Conservation (phyloP, 2,888 invertebrate genomes). For the Cinara cedri region DNA sequence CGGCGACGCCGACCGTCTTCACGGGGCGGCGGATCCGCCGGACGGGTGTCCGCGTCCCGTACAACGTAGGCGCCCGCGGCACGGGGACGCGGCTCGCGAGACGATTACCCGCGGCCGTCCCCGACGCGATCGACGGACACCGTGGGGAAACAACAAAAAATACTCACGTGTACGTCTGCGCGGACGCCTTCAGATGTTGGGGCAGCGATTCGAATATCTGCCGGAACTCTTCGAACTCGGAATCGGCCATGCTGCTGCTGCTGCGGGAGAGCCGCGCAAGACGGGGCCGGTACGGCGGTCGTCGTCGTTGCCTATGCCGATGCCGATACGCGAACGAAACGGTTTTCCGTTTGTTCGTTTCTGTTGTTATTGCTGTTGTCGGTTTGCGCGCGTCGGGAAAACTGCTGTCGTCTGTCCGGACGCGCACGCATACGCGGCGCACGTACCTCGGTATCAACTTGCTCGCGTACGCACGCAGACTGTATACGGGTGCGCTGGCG, state of each 20-base stretch:
- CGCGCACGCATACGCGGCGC: background rate
- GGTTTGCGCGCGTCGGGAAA: background rate
- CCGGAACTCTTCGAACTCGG: slow-evolving; percentile 91
- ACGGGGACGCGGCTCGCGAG: no score
- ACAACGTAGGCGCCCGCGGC: no score
- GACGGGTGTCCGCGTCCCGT: no score
- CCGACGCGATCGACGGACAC: no score
- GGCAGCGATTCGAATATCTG: slow-evolving; percentile 83
- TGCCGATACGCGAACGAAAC: background rate
- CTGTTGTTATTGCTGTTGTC: background rate
- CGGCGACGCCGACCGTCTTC: no score
- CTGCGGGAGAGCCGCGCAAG: background rate
- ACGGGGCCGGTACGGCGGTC: background rate
- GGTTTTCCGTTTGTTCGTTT: no score
- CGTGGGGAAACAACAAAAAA: no score
- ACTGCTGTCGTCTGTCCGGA: background rate
- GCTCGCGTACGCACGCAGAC: background rate
- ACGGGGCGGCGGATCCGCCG: no score
- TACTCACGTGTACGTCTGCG: slow-evolving; percentile 91
- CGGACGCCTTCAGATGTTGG: slow-evolving; percentile 77
- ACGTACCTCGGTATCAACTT: background rate
- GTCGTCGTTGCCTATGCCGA: background rate
- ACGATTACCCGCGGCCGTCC: no score
- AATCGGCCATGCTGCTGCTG: slow-evolving; percentile 76
- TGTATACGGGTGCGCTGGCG: no score